Evolutionary conservation across 2,797 vertebrate species (phyloP), one percentile per base, ranked within the genome.

Genomic region (Eulemur rubriventer): DNA sequence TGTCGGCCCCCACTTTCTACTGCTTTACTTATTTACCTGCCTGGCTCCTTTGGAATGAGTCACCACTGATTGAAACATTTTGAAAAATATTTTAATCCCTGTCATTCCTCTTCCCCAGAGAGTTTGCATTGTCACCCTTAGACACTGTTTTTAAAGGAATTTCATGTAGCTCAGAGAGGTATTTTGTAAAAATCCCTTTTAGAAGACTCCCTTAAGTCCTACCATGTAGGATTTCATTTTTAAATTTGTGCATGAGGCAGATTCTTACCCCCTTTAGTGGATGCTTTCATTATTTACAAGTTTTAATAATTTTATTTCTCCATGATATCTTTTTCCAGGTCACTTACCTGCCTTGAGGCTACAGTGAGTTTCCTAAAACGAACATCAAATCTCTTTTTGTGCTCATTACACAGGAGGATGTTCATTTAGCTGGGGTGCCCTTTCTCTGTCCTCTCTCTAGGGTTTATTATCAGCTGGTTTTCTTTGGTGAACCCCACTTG

Each of bases 271-370:
- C 28, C 89, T 94, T 96, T 22, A 80, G 11, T 43, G 20, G 28
- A 22, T 86, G 95, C 41, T n/a, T 83, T 63, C 11, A 3, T 83
- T 84, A 69, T 86, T 95, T 72, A 46, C 84, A 85, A 11, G 13
- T 55, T 76, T 90, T 59, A 89, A 92, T 35, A 89, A 92, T 41
- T 89, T 79, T 95, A 10, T 80, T 95, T 94, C 61, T 91, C 57
- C 73, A 75, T 91, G 67, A 20, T 48, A 46, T 33, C 30, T 46
- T 80, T 86, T 4, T 69, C 61, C 59, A 76, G 84, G 52, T 84
- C 85, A 86, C 12, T 26, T 81, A 78, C 72, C 0, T 46, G 79
- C 30, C 41, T 50, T 4, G 5, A 89, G 61, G 48, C 63, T 95
- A 79, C 73, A 41, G 46, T 67, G 35, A 61, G 52, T 57, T 75